These are phyloP conservation scores for Aporophyla lueneburgensis DNA, from an alignment of 2,888 invertebrate species.

Conservation along the genomic window DNA sequence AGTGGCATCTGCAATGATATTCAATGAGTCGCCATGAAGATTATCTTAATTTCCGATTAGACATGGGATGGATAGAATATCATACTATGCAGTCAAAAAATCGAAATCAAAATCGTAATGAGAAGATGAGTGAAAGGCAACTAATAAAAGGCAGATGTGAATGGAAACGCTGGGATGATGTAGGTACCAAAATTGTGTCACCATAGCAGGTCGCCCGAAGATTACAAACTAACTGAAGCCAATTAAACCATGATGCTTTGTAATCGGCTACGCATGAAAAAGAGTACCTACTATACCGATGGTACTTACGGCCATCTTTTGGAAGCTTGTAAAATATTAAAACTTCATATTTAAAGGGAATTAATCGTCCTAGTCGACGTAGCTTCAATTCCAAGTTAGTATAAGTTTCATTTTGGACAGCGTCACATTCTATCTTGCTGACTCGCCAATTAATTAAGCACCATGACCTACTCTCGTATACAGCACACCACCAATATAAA, in stretches of 20 bases:
- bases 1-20: conserved; percentile 10
- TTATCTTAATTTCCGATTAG: conserved; percentile 13
- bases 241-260: no score
- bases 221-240: no score
- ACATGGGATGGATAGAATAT: conserved; percentile 1
- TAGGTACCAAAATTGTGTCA: no score
- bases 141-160: no score
- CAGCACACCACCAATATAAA: background rate
- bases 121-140: no score
- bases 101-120: background rate
- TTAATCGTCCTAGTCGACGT: background rate
- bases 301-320: no score
- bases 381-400: background rate
- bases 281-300: no score
- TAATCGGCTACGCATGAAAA: no score
- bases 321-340: no score
- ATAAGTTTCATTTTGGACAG: background rate
- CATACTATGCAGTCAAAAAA: background rate
- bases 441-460: background rate
- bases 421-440: background rate
- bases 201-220: no score
- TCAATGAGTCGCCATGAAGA: conserved; percentile 7
- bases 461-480: background rate
- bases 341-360: no score
- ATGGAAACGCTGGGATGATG: no score